Conservation (phyloP, 2,797 vertebrate species). For the Atherinosoma microstoma region DNA sequence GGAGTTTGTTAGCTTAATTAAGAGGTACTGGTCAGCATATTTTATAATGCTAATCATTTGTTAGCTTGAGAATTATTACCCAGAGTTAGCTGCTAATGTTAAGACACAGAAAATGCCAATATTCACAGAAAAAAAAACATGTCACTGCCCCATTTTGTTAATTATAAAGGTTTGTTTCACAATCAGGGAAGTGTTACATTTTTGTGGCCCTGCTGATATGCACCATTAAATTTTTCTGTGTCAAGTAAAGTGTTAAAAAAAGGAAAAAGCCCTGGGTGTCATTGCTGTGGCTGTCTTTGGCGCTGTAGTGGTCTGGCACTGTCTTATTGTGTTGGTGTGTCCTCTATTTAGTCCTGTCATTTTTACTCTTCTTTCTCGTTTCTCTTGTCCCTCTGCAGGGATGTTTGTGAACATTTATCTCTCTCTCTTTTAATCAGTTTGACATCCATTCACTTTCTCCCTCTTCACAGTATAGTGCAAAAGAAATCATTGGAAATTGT, state of each 20-base stretch:
- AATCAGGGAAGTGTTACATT: background rate
- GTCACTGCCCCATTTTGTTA: background rate
- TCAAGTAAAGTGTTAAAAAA: slow-evolving; percentile 32
- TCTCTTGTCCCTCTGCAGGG: slow-evolving; percentile 12
- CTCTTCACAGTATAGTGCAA: background rate
- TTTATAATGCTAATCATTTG: too few relatives aligned
- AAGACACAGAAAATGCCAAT: background rate
- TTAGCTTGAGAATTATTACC: background rate
- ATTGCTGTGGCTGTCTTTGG: slow-evolving; percentile 29
- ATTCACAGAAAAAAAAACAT: background rate
- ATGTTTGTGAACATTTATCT: slow-evolving; percentile 35
- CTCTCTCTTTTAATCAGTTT: slow-evolving; percentile 34
- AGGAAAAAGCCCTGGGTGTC: slow-evolving; percentile 36
- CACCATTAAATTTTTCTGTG: slow-evolving; percentile 17
- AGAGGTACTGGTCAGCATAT: too few relatives aligned
- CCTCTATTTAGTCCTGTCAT: slow-evolving; percentile 45
- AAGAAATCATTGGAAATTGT: background rate
- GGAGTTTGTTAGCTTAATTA: too few relatives aligned
- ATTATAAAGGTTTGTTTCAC: slow-evolving; percentile 4
- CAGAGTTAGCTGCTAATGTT: background rate
- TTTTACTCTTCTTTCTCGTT: slow-evolving; percentile 32
- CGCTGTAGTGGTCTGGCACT: slow-evolving; percentile 18
- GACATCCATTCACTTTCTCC: slow-evolving; percentile 18
- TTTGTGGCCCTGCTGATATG: background rate
- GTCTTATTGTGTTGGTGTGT: slow-evolving; percentile 31